Base-by-base conservation (phyloP, 2,888 invertebrate genomes). In the Fissipunctia ypsillon region DNA sequence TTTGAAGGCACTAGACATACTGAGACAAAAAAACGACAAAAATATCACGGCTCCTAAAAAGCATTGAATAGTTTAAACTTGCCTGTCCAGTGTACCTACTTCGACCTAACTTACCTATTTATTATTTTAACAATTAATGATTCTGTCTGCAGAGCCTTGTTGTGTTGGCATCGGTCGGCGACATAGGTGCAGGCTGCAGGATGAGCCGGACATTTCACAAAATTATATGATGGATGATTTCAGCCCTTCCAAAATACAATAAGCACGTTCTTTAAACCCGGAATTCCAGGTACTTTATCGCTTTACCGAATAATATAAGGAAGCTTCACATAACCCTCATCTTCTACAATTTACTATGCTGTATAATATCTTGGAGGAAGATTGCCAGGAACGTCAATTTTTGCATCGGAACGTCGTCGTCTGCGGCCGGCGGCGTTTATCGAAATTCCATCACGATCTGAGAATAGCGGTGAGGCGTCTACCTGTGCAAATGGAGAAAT, bases 331-430 rank as follows among this genome's bases (percentile, higher is more conserved):
- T 28, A 73, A 52, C 22, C 38, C 59, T 65, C 61, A 74, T 85
- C 78, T 73, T 48, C 50, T 64, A 22, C 41, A 50, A 57, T 74
- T 77, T 81, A 73, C 76, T 66, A 69, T 75, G 78, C 73, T 81
- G 76, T 79, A 76, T 83, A 84, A 83, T 80, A 79, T 74, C 63
- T 57, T 31, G 54, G 67, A 56, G 66, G 31, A 75, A 84, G 67
- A 74, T 75, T 78, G 85, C 64, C 7, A 41, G 83, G 88, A 84
- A 89, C 86, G 89, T 82, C 83, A 86, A 88, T 89, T 90, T 90
- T 90, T 90, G 87, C 89, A 89, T 90, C 80, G 89, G 90, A 87
- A 90, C 84, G 88, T 76, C 83, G 86, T 80, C 64, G 77, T 63
- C 64, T 54, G 69, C 67, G 76, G 79, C 69, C 83, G 78, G 74